Percentiles rank a stretch among this genome's conserved stretches.
These are phyloP conservation scores for Melopsittacus undulatus DNA, from an alignment of 2,797 vertebrate genomes.

Conservation along the genomic window DNA sequence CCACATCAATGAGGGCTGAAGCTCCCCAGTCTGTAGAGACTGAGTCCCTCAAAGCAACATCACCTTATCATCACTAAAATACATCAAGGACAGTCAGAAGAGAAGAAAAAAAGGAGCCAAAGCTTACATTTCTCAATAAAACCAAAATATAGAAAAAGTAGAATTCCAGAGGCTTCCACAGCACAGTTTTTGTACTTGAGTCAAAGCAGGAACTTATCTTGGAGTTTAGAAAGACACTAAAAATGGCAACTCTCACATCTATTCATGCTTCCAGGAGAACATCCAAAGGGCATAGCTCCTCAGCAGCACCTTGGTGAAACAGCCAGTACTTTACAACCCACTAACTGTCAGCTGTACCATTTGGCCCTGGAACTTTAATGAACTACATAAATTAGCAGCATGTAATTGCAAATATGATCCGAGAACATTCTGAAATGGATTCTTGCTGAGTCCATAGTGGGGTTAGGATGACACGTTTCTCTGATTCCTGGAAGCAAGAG, in stretches of 20 bases:
- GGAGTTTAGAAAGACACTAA: background rate
- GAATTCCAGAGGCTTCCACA: background rate
- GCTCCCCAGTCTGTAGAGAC: background rate
- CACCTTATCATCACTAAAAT: background rate
- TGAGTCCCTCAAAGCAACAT: background rate
- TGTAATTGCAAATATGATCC: conserved; percentile 11
- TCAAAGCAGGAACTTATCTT: background rate
- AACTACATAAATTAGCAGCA: conserved; percentile 14
- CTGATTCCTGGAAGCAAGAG: background rate
- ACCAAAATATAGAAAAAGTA: background rate
- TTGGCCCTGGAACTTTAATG: conserved; percentile 1
- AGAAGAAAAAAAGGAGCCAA: background rate
- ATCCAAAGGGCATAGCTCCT: background rate
- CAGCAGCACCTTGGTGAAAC: conserved; percentile 15
- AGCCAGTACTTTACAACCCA: background rate
- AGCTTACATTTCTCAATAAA: background rate
- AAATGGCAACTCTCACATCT: background rate
- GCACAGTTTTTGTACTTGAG: background rate
- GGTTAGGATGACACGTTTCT: conserved; percentile 29
- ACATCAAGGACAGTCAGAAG: background rate
- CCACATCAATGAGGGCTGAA: background rate
- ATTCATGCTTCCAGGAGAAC: background rate
- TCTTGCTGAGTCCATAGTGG: background rate
- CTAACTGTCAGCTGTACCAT: conserved; percentile 24
- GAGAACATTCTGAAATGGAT: conserved; percentile 10